phyloP scores from a whole-genome alignment of 2,797 vertebrate species.

The Thaleichthys pacificus region DNA sequence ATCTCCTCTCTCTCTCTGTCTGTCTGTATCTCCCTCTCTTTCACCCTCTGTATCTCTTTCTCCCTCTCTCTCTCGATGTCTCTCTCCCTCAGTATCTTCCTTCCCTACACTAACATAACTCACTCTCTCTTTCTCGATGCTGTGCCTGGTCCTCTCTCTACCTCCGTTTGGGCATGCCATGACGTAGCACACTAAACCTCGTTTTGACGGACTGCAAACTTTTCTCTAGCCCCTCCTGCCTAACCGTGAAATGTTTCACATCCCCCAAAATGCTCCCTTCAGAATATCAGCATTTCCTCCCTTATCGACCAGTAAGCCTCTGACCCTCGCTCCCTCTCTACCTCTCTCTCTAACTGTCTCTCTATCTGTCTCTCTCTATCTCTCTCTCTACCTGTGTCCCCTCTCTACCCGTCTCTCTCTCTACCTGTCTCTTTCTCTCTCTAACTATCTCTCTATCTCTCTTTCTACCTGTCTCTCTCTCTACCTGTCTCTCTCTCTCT shows the following conservation, averaged over 20 bases:
- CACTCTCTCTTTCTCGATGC: background rate
- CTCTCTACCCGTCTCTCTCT: no score
- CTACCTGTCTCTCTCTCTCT: no score
- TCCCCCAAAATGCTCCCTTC: background rate
- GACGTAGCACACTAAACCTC: background rate
- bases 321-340: no score
- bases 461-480: no score
- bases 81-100: constrained; percentile 1
- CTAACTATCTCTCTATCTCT: no score
- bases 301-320: no score
- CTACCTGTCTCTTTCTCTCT: no score
- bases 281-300: constrained; percentile 14
- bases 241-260: background rate
- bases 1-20: background rate
- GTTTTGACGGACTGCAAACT: background rate
- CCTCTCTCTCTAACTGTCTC: no score
- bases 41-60: background rate
- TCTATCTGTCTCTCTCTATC: no score
- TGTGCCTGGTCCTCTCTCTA: constrained; percentile 27
- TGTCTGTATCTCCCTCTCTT: constrained; percentile 10
- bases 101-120: constrained; percentile 30
- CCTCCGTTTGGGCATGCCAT: constrained; percentile 20
- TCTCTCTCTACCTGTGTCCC: no score
- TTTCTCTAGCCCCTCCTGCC: background rate
- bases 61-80: background rate